These are phyloP conservation scores for Machimus atricapillus DNA, from an alignment of 2,888 invertebrate species.

Conservation along the genomic window DNA sequence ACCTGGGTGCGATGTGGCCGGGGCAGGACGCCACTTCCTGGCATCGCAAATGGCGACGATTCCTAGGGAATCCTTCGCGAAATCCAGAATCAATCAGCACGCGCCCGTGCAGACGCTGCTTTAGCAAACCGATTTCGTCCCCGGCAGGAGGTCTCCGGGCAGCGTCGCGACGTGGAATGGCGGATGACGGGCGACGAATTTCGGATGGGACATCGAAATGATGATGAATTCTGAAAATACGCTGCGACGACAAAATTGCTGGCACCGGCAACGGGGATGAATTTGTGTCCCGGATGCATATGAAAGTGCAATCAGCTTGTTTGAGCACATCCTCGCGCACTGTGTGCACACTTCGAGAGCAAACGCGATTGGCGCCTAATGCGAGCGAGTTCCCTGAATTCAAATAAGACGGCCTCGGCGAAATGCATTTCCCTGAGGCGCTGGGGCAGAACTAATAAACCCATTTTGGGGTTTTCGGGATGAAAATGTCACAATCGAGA, in stretches of 20 bases:
- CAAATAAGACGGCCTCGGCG: neutral
- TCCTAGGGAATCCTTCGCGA: neutral
- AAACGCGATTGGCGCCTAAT: neutral
- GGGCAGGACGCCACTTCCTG: neutral
- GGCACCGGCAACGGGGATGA: neutral
- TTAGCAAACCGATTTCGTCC: neutral
- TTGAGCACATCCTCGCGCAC: neutral
- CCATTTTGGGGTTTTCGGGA: neutral
- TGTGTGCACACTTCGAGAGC: neutral
- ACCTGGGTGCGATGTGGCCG: neutral
- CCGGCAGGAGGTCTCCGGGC: neutral
- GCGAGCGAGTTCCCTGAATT: neutral
- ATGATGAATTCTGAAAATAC: neutral
- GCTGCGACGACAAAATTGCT: neutral
- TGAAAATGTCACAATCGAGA: neutral
- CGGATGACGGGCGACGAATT: neutral
- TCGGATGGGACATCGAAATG: neutral
- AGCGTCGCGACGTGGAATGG: neutral
- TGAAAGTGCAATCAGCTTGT: conserved; percentile 14
- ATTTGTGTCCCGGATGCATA: neutral
- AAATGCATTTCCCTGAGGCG: neutral
- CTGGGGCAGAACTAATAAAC: neutral
- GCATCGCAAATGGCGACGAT: neutral
- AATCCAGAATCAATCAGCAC: neutral
- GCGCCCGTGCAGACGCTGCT: neutral